Evolutionary conservation across 2,888 invertebrate species (phyloP).

Genomic region (Lycocerus yunnanus): DNA sequence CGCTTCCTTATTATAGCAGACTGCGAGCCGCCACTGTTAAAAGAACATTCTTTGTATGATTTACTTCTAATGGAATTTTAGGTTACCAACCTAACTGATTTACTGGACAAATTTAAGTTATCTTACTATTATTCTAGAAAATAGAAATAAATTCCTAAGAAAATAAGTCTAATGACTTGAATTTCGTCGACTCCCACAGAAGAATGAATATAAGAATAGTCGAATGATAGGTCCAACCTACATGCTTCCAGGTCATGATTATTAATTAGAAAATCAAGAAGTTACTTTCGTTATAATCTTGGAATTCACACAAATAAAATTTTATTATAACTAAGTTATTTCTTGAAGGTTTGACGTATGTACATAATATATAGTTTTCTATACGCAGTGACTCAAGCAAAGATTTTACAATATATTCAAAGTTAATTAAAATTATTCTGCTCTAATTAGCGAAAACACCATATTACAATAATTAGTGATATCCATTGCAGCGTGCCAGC

Average conservation of each 20-base stretch:
- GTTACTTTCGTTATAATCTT: neutral
- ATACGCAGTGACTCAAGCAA: neutral
- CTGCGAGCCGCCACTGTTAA: too few relatives aligned
- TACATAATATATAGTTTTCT: neutral
- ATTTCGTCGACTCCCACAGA: neutral
- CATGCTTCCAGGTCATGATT: neutral
- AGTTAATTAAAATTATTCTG: conserved; percentile 18
- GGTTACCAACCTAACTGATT: too few relatives aligned
- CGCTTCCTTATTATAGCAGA: too few relatives aligned
- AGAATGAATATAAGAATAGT: neutral
- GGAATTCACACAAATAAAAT: neutral
- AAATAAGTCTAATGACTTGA: neutral
- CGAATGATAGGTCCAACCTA: neutral
- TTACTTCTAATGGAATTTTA: too few relatives aligned
- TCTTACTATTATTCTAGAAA: too few relatives aligned
- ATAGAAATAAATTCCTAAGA: too few relatives aligned
- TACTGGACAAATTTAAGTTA: too few relatives aligned
- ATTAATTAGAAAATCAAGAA: neutral
- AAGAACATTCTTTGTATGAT: too few relatives aligned
- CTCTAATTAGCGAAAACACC: conserved; percentile 13
- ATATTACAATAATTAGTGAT: too few relatives aligned
- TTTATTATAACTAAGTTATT: neutral
- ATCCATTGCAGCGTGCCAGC: neutral
- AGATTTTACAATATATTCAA: neutral
- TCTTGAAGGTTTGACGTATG: neutral